Conservation (phyloP, 2,888 invertebrate species). For the Eupeodes luniger region DNA sequence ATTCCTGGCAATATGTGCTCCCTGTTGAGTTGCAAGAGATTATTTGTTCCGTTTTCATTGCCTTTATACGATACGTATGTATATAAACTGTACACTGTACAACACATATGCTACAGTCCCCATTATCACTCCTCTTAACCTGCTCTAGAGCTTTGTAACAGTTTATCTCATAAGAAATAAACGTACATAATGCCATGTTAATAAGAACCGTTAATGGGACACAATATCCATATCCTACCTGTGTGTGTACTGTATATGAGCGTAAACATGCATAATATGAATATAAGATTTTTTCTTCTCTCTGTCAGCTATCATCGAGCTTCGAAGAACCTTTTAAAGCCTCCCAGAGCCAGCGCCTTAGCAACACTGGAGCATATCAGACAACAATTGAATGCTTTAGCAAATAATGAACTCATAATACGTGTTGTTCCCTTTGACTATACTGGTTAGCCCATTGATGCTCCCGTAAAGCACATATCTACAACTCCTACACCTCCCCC, state of each 20-base stretch:
- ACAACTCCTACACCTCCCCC: background rate
- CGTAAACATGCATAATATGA: constrained; percentile 33
- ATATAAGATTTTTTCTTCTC: constrained; percentile 20
- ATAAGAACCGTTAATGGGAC: constrained; percentile 64
- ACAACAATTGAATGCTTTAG: constrained; percentile 44
- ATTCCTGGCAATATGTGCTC: constrained; percentile 56
- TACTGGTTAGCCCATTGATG: constrained; percentile 34
- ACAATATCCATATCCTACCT: constrained; percentile 29
- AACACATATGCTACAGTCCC: no score
- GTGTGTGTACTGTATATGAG: background rate
- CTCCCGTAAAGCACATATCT: background rate
- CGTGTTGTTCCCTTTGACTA: constrained; percentile 66
- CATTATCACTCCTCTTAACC: background rate
- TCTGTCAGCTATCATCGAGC: constrained; percentile 34
- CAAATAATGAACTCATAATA: constrained; percentile 75
- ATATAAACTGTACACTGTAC: no score
- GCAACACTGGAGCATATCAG: constrained; percentile 28
- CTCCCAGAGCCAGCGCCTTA: background rate
- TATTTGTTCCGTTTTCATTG: constrained; percentile 54
- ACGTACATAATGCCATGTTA: constrained; percentile 53
- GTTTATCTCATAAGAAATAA: constrained; percentile 24
- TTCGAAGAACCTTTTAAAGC: constrained; percentile 17
- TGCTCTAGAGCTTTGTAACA: constrained; percentile 20
- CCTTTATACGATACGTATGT: background rate
- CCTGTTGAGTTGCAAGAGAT: constrained; percentile 62